Evolutionary conservation across 1,140 invertebrate species (phyloP), one percentile per base, ranked within the genome.

Genomic region (Hyles euphorbiae): DNA sequence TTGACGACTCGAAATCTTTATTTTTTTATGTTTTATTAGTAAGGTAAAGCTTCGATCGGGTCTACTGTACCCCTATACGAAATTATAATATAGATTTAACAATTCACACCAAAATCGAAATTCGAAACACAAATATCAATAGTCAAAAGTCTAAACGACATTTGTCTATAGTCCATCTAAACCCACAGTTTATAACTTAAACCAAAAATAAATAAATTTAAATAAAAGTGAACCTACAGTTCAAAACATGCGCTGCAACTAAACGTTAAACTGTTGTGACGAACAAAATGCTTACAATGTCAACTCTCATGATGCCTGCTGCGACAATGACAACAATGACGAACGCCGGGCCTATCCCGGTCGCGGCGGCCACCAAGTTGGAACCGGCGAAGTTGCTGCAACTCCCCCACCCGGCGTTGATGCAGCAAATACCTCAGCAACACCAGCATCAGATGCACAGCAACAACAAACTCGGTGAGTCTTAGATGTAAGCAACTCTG

Each of bases 251-350:
- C 36, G 22, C 22, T 22, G 22, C 22, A 22, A 1, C 22, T 22
- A 40, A 5, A 40, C 8, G 36, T 3, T 0, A 40, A 8, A 5
- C 11, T 34, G 12, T 9, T 3, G 53, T 4, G 8, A 2, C 11
- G 11, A 44, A 12, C 75, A 87, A 78, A 73, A 92, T 92, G 91
- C 72, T 92, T 70, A 89, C 91, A 5, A 92, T 92, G 91, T 92
- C 91, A 0, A 92, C 91, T 3, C 69, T 92, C 36, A 92, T 92
- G 91, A 92, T 92, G 91, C 91, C 91, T 0, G 91, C 91, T 7
- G 86, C 89, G 0, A 91, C 91, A 0, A 91, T 92, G 81, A 91
- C 91, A 6, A 91, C 91, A 2, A 90, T 91, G 89, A 91, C 90
- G 33, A 92, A 91, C 68, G 91, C 90, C 34, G 91, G 90, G 3